Evolutionary conservation across 2,888 invertebrate species (phyloP).

Genomic region (Holacanthella duospinosa): DNA sequence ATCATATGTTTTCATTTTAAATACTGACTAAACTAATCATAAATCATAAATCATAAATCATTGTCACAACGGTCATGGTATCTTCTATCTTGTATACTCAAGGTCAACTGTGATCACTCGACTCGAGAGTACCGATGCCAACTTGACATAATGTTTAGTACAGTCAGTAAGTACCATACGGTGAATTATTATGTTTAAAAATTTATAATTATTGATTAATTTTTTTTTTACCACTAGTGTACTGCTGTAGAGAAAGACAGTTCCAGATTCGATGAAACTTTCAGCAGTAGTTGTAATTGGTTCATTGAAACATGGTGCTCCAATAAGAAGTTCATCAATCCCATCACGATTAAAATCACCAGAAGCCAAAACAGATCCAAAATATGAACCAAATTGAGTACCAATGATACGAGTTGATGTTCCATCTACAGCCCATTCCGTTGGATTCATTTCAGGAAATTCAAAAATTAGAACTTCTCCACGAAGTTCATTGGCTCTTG

Average conservation of each 20-base stretch:
- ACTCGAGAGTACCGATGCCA: no score
- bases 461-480: constrained; percentile 24
- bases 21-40: no score
- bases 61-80: no score
- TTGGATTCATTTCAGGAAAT: no score
- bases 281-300: not conserved
- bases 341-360: constrained; percentile 55
- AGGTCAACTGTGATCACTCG: no score
- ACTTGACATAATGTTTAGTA: no score
- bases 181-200: no score
- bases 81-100: no score
- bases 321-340: constrained; percentile 53
- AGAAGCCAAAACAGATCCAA: constrained; percentile 52
- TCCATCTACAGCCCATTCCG: not conserved
- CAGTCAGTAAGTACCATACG: no score
- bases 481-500: constrained; percentile 42
- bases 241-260: not conserved
- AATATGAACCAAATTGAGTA: constrained; percentile 43
- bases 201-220: no score
- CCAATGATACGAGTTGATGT: not conserved
- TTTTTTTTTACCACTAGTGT: not conserved
- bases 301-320: constrained; percentile 47
- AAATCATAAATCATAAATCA: no score
- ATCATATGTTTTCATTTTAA: no score
- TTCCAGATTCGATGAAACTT: not conserved